A percentile compares a stretch with the other conserved stretches of the same genome.
These are phyloP conservation scores for Melanocharis versteri DNA, from an alignment of 2,113 vertebrate species.

Conservation along the genomic window DNA sequence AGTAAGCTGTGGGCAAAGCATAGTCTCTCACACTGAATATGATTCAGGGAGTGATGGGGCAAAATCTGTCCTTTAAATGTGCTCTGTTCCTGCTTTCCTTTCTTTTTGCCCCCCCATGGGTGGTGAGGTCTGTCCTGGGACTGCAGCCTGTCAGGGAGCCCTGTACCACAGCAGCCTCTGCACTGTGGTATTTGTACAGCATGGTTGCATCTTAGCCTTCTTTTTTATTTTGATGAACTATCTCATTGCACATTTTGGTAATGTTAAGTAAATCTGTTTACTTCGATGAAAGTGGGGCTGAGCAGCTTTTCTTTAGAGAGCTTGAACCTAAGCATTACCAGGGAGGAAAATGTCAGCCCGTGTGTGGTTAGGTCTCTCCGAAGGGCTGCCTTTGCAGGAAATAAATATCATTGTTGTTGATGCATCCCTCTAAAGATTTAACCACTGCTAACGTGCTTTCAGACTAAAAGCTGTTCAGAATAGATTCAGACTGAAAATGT, in stretches of 20 bases:
- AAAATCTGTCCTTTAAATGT: background rate
- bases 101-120: rapidly evolving
- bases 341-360: rapidly evolving
- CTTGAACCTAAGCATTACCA: background rate
- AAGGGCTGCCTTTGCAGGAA: conserved; percentile 10
- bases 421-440: background rate
- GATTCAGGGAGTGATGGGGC: background rate
- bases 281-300: background rate
- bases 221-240: background rate
- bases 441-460: background rate
- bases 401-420: background rate
- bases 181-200: rapidly evolving
- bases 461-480: background rate
- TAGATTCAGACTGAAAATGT: background rate
- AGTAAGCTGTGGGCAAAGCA: background rate
- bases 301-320: background rate
- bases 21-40: background rate
- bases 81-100: background rate
- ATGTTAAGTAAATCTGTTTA: background rate
- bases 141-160: background rate
- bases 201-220: background rate
- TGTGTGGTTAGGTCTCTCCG: background rate
- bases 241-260: background rate
- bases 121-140: background rate
- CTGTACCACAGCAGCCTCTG: rapidly evolving